Base-by-base conservation (phyloP, 2,797 vertebrate genomes). In the Anas bahamensis region DNA sequence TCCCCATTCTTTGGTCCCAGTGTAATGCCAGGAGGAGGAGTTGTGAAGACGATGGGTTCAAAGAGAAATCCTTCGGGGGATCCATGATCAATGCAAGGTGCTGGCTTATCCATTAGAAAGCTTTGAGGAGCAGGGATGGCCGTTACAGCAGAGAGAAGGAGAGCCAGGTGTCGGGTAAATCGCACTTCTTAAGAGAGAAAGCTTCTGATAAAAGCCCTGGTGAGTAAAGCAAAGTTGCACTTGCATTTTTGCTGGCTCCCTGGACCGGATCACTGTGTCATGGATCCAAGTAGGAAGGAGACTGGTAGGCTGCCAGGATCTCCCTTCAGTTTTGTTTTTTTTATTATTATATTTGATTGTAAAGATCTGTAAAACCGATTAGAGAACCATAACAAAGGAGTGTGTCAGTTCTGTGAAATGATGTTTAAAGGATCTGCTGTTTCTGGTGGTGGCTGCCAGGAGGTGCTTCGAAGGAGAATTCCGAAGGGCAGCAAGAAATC, bases 31-130 rank as follows among this genome's bases (percentile, higher is more conserved):
- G n/a, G 37, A 31, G 82, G 26, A 31, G 44, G 46, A 16, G 4
- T 4, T 29, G 61, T 13, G 31, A 26, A 33, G 64, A 4, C 14
- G 44, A 10, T 14, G 44, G 1, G 10, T 6, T 23, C 15, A 18
- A 8, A 9, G 64, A 18, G 83, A n/a, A 61, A 39, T 39, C 46
- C 56, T 29, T 14, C 7, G 28, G 39, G 11, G 33, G 33, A n/a
- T 28, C 39, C 33, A 2, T 4, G 28, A 7, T 13, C 17, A 23
- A 8, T n/a, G 3, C 14, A n/a, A 19, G 6, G 0, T 3, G 22
- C 16, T 35, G 64, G 46, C 22, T 39, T 29, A 11, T 19, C 26
- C 8, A 48, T 16, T 12, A 17, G 41, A 11, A 42, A 17, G 37
- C 44, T 59, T 26, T 35, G 70, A 24, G 28, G 53, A 50, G 28